Conservation (phyloP, 2,797 vertebrate genomes). For the Muraenolepis orangiensis region DNA sequence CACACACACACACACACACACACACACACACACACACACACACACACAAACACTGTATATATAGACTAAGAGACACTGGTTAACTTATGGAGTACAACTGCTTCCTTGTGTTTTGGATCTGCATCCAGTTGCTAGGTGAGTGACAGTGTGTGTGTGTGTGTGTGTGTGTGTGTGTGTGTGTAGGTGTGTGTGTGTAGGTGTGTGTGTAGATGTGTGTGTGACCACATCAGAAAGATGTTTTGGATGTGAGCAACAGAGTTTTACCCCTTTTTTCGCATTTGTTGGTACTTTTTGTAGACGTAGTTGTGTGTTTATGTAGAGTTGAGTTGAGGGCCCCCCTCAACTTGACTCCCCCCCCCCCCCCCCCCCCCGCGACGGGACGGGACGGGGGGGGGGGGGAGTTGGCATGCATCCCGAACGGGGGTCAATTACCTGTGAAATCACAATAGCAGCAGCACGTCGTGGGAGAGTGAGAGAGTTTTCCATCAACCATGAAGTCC, state of each 20-base stretch:
- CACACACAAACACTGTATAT: background rate
- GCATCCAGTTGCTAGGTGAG: conserved; percentile 85
- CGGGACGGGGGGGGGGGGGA: no score
- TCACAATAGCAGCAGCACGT: conserved; percentile 51
- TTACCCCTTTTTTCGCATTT: background rate
- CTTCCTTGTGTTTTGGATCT: conserved; percentile 83
- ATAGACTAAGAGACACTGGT: conserved; percentile 2
- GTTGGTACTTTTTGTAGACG: background rate
- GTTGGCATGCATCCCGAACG: conserved; percentile 54
- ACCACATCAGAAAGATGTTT: background rate
- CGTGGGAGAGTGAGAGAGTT: background rate
- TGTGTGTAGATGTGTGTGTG: background rate
- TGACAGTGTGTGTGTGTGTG: conserved; percentile 20
- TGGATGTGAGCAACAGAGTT: background rate
- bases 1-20: conserved; percentile 16
- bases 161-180: conserved; percentile 18
- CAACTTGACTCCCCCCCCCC: no score
- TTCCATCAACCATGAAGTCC: conserved; percentile 6
- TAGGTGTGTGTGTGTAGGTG: background rate
- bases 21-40: conserved; percentile 23
- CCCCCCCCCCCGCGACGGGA: no score
- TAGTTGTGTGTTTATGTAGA: no score
- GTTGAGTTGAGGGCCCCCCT: no score
- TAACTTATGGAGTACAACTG: conserved; percentile 84
- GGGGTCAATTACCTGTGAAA: conserved; percentile 68